Percentiles rank a stretch among this genome's conserved stretches.
phyloP scores from a whole-genome alignment of 1,140 invertebrate genomes.

The Ceratosolen solmsi region DNA sequence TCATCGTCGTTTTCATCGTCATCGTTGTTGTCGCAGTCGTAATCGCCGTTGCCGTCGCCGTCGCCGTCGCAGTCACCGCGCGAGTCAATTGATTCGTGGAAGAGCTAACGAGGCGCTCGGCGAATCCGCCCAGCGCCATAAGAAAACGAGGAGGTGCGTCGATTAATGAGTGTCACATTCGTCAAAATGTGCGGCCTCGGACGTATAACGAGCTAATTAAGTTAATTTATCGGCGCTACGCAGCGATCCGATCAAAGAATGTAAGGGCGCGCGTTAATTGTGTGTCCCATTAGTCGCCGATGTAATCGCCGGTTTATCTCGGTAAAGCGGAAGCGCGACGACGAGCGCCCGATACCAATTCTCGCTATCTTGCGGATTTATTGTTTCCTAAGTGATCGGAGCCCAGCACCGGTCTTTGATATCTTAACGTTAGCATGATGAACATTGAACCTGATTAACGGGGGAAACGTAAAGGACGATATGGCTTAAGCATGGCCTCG shows the following conservation, averaged over 20 bases:
- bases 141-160: slow-evolving; percentile 20
- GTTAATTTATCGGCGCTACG: slow-evolving; percentile 66
- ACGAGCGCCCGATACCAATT: neutral
- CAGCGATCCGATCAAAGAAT: slow-evolving; percentile 64
- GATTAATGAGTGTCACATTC: slow-evolving; percentile 63
- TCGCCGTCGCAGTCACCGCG: neutral
- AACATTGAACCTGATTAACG: neutral
- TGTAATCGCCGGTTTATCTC: slow-evolving; percentile 60
- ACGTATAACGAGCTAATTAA: slow-evolving; percentile 65
- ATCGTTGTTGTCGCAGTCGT: no score
- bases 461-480: no score
- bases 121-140: neutral
- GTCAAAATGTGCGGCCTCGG: slow-evolving; percentile 53
- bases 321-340: neutral
- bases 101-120: slow-evolving; percentile 43
- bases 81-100: slow-evolving; percentile 32
- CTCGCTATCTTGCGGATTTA: neutral
- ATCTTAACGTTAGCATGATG: neutral
- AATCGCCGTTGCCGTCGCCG: neutral
- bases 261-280: slow-evolving; percentile 62
- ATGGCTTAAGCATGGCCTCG: no score
- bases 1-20: no score
- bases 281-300: slow-evolving; percentile 63
- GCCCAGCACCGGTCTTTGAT: neutral
- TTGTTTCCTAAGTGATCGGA: neutral